phyloP scores from a whole-genome alignment of 2,797 vertebrate genomes.

The Oreonectes daqikongensis region DNA sequence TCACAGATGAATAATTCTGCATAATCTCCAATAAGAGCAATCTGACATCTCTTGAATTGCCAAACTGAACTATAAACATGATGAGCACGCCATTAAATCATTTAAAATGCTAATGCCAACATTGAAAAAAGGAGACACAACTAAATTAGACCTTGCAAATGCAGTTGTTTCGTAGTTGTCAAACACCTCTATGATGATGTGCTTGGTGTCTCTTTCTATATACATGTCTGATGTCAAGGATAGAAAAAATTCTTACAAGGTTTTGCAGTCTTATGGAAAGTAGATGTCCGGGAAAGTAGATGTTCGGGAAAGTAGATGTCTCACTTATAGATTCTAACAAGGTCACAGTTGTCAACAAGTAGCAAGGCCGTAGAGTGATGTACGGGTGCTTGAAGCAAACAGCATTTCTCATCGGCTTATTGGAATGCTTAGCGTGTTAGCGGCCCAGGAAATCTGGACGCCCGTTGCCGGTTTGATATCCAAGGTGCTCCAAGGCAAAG shows the following conservation, averaged over 20 bases:
- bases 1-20: not conserved
- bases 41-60: not conserved
- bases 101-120: conserved; percentile 32
- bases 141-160: conserved; percentile 47
- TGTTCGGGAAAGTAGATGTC: too few species aligned
- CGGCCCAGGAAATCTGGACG: conserved; percentile 39
- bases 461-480: conserved; percentile 50
- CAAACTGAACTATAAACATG: not conserved
- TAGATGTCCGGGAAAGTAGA: too few species aligned
- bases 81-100: conserved; percentile 35
- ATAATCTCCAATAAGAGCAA: conserved; percentile 5
- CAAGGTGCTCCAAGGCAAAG: conserved; percentile 47
- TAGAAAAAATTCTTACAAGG: conserved; percentile 51
- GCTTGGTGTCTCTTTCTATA: conserved; percentile 63
- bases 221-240: conserved; percentile 52
- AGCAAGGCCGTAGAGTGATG: conserved; percentile 68
- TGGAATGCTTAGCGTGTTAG: conserved; percentile 48
- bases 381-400: conserved; percentile 67
- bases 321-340: conserved; percentile 73
- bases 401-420: conserved; percentile 65
- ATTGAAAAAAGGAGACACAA: conserved; percentile 28
- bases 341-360: conserved; percentile 72
- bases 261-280: conserved; percentile 60
- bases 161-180: conserved; percentile 59
- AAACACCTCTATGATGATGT: conserved; percentile 60